Evolutionary conservation across 2,113 vertebrate species (phyloP).

Genomic region (Channa maculata): DNA sequence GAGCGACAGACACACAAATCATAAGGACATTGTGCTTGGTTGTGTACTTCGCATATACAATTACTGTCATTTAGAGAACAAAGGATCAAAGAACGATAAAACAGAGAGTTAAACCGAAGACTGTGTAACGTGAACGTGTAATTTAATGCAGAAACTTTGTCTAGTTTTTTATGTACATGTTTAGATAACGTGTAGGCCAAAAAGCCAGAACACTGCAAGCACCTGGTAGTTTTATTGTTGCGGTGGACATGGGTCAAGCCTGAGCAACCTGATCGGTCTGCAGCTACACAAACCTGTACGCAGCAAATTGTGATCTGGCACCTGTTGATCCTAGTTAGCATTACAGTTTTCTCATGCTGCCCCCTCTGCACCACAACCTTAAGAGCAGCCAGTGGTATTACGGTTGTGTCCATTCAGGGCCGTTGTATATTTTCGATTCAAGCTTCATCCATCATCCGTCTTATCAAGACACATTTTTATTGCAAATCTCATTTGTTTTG

Average conservation of each 20-base stretch:
- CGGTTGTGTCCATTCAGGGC: too few species aligned
- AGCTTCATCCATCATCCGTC: constrained; percentile 3
- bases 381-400: too few species aligned
- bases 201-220: too few species aligned
- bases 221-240: too few species aligned
- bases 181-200: constrained; percentile 1
- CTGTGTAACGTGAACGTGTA: neutral
- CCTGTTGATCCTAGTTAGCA: too few species aligned
- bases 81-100: constrained; percentile 8
- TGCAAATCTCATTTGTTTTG: constrained; percentile 8
- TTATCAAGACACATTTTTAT: constrained; percentile 34
- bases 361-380: too few species aligned
- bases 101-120: too few species aligned
- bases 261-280: too few species aligned
- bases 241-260: too few species aligned
- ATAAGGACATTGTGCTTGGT: neutral
- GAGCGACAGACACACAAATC: neutral
- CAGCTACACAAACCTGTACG: too few species aligned
- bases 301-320: too few species aligned
- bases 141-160: constrained; percentile 6
- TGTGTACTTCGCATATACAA: neutral
- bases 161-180: constrained; percentile 6
- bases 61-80: neutral
- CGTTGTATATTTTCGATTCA: constrained; percentile 7
- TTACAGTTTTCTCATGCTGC: too few species aligned